Evolutionary conservation across 2,797 vertebrate species (phyloP).

Genomic region (Lophius americanus): DNA sequence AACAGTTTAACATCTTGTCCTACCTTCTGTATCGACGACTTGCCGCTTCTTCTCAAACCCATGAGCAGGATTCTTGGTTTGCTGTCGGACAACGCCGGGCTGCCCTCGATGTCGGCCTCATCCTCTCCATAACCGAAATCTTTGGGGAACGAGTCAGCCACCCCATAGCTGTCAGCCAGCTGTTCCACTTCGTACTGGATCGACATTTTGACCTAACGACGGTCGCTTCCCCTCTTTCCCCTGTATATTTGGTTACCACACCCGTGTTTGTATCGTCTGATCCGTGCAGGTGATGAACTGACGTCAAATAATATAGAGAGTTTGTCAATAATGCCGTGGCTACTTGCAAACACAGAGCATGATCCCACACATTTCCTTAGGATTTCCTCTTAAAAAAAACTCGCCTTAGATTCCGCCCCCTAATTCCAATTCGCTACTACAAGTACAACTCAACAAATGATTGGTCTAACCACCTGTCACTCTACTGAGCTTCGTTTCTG

Average conservation of each 20-base stretch:
- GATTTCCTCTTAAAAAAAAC: constrained; percentile 79
- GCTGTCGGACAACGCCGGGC: constrained; percentile 85
- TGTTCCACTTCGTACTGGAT: constrained; percentile 91
- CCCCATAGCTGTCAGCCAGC: constrained; percentile 91
- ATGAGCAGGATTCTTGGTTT: constrained; percentile 96
- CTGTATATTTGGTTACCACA: constrained; percentile 43
- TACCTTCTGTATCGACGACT: constrained; percentile 99
- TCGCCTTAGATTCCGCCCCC: constrained; percentile 50
- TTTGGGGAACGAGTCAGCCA: constrained; percentile 94
- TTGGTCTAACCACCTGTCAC: constrained; percentile 69
- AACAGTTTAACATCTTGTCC: constrained; percentile 27
- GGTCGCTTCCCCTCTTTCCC: constrained; percentile 62
- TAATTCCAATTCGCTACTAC: constrained; percentile 66
- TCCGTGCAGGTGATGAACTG: constrained; percentile 13
- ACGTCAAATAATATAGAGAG: constrained; percentile 24
- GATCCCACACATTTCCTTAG: constrained; percentile 77
- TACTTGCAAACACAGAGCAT: constrained; percentile 60
- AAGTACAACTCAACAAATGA: constrained; percentile 8
- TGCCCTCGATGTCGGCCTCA: constrained; percentile 92
- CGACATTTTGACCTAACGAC: constrained; percentile 88
- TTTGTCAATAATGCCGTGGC: constrained; percentile 45
- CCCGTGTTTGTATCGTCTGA: constrained; percentile 32
- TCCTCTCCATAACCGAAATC: constrained; percentile 98
- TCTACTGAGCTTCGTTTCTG: constrained; percentile 65
- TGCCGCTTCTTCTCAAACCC: constrained; percentile 96